Evolutionary conservation across 2,888 invertebrate genomes (phyloP).

Genomic region (Apamea anceps): DNA sequence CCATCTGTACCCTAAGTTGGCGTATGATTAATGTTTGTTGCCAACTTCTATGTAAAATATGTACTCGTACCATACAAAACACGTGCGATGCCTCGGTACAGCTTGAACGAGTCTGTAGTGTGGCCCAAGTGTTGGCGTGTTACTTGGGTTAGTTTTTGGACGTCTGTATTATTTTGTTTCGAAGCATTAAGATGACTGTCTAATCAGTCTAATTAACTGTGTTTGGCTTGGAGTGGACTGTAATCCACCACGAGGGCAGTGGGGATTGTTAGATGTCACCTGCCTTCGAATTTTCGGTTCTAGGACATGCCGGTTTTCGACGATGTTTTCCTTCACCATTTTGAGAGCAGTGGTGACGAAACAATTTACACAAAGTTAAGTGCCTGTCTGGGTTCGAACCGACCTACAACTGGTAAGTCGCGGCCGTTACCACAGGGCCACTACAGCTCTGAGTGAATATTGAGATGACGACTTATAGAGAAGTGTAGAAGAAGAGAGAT

Average conservation of each 20-base stretch:
- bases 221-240: background rate
- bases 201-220: background rate
- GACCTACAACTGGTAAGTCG: background rate
- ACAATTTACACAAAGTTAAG: background rate
- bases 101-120: constrained; percentile 39
- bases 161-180: constrained; percentile 23
- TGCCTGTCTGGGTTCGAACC: background rate
- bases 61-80: constrained; percentile 62
- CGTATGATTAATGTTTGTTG: constrained; percentile 77
- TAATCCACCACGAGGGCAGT: too few relatives aligned
- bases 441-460: background rate
- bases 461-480: background rate
- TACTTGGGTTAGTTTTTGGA: constrained; percentile 2
- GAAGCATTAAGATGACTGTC: background rate
- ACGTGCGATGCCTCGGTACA: constrained; percentile 65
- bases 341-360: background rate
- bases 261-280: too few relatives aligned
- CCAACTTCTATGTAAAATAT: constrained; percentile 73
- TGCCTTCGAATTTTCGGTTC: background rate
- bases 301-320: background rate
- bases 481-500: background rate
- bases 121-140: constrained; percentile 47
- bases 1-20: constrained; percentile 74
- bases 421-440: background rate
- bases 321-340: background rate